A percentile compares a stretch with the other conserved stretches of the same genome.
Evolutionary conservation across 1,140 invertebrate species (phyloP).

Genomic region (Orussus abietinus): DNA sequence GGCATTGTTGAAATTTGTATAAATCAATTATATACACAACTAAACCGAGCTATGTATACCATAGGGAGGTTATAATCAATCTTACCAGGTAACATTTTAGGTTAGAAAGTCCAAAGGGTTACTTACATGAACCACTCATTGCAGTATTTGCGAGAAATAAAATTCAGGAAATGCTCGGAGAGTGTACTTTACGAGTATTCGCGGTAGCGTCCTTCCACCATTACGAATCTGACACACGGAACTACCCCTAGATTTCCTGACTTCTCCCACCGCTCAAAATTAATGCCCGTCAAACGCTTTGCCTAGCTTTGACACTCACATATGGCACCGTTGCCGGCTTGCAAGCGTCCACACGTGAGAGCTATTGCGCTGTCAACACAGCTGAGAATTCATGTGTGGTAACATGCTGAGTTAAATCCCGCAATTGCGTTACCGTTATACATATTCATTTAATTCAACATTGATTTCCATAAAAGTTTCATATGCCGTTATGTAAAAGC

Average conservation of each 20-base stretch:
- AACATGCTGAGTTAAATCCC: neutral
- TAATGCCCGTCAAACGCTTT: neutral
- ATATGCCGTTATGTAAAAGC: neutral
- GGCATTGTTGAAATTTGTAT: neutral
- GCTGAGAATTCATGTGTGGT: neutral
- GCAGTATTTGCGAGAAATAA: no score
- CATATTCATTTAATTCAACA: neutral
- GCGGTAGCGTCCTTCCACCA: neutral
- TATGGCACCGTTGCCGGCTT: neutral
- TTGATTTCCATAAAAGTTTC: neutral
- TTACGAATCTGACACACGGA: neutral
- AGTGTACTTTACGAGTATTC: neutral
- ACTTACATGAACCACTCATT: slow-evolving; percentile 34
- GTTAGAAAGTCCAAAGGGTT: slow-evolving; percentile 15
- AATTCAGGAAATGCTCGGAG: neutral
- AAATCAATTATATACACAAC: neutral
- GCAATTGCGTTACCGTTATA: neutral
- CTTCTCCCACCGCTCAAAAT: neutral
- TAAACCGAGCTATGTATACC: neutral
- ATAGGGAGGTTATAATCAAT: neutral
- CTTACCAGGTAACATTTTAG: slow-evolving; percentile 19
- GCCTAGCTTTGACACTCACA: neutral
- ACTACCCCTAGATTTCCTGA: neutral
- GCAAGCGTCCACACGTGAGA: neutral
- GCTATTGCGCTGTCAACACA: neutral